phyloP scores from a whole-genome alignment of 1,140 invertebrate species.

The Geopemphigus sp. region DNA sequence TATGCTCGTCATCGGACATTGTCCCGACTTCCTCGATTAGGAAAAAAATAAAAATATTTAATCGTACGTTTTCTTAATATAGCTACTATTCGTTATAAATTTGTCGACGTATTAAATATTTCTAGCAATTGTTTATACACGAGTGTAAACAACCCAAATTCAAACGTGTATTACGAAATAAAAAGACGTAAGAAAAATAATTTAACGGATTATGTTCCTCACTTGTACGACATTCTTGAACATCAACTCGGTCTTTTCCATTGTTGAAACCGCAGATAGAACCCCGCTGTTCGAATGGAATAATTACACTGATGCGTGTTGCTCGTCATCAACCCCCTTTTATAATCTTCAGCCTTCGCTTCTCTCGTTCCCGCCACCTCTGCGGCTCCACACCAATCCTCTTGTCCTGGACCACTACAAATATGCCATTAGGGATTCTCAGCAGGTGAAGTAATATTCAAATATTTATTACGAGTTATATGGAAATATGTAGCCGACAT shows the following conservation, averaged over 20 bases:
- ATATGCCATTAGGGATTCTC: conserved; percentile 36
- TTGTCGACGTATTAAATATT: too few species aligned
- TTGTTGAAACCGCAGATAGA: conserved; percentile 40
- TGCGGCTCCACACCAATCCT: background rate
- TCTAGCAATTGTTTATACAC: too few species aligned
- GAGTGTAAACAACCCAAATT: too few species aligned
- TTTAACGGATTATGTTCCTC: background rate
- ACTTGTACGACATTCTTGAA: conserved; percentile 32
- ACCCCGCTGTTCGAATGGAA: conserved; percentile 32
- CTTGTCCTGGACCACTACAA: background rate
- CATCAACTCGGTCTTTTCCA: conserved; percentile 15
- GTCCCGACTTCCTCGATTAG: too few species aligned
- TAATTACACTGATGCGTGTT: conserved; percentile 40
- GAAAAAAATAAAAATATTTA: too few species aligned
- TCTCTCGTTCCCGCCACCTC: background rate
- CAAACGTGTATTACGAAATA: too few species aligned
- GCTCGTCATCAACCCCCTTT: conserved; percentile 38
- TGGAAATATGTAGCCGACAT: too few species aligned
- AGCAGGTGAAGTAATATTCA: conserved; percentile 7
- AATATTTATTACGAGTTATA: background rate
- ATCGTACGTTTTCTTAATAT: too few species aligned
- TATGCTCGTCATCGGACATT: too few species aligned
- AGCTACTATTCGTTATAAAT: too few species aligned
- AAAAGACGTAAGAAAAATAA: background rate
- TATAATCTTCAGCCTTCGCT: conserved; percentile 40